Conservation (phyloP, 2,113 vertebrate genomes). For the Anarhynchus alexandrinus region DNA sequence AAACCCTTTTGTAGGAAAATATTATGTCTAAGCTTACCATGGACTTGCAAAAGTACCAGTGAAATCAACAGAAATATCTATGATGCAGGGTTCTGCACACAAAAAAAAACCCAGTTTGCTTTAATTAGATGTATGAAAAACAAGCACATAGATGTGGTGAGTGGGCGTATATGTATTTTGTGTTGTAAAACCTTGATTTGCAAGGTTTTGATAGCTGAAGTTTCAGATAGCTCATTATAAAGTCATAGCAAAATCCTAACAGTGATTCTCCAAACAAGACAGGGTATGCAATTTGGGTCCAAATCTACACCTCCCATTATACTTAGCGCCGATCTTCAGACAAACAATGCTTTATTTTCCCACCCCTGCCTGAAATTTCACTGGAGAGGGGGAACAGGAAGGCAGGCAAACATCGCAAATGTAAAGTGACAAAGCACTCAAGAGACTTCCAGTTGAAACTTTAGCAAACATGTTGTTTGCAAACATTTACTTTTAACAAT, state of each 20-base stretch:
- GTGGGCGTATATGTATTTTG: not conserved
- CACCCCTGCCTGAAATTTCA: not conserved
- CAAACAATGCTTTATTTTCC: not conserved
- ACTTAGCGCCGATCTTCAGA: not conserved
- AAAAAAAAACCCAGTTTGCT: not conserved
- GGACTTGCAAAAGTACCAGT: not conserved
- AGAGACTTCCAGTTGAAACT: conserved; percentile 20
- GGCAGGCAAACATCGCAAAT: not conserved
- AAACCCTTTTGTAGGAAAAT: not conserved
- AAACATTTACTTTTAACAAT: conserved; percentile 39
- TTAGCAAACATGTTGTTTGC: not conserved
- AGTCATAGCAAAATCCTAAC: not conserved
- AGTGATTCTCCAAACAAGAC: not conserved
- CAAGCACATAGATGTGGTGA: not conserved
- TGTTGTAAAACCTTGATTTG: not conserved
- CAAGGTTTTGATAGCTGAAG: not conserved
- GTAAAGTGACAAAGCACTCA: not conserved
- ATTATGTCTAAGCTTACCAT: not conserved
- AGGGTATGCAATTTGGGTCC: not conserved
- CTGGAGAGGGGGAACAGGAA: not conserved
- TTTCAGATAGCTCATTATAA: not conserved
- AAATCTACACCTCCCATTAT: not conserved
- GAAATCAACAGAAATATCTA: not conserved
- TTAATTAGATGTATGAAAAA: not conserved
- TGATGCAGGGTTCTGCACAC: not conserved